Evolutionary conservation across 2,888 invertebrate genomes (phyloP), one percentile per base, ranked within the genome.

Genomic region (Lampropteryx suffumata): DNA sequence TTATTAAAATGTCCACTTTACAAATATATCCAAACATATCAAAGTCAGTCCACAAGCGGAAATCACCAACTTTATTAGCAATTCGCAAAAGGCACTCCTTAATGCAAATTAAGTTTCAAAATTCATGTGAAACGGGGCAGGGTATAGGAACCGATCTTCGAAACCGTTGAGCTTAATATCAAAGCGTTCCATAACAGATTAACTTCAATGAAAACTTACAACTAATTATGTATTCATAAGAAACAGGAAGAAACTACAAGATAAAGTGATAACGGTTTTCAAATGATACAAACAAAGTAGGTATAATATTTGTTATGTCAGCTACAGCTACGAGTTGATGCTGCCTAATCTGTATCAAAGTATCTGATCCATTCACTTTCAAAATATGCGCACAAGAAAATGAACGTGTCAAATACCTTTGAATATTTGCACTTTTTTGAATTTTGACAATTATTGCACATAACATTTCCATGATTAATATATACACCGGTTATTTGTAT

Each of bases 71-170:
- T 68, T 62, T 55, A 61, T 63, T 62, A 72, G 73, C 70, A 67
- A 70, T 71, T 73, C 69, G 73, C 78, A 71, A 79, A 85, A 87
- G 87, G 85, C 86, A 86, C 87, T 85, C 79, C 79, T 71, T 66
- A 59, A 77, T 73, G 58, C 61, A 58, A 61, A 56, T 56, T 45
- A 57, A 64, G 57, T 26, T 51, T 50, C 47, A 37, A 54, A 50
- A 36, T 50, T 56, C 47, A 57, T 46, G 47, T 51, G 36, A 51
- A 57, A 59, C 57, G 55, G 59, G 59, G 37, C 47, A 54, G 51
- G 57, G 57, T 17, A 47, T 52, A 54, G 51, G 59, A 65, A 67
- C 66, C 58, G 61, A 65, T 44, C 47, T 45, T 61, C 52, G 49
- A 57, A 64, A 69, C 59, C 48, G 70, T 73, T 69, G 74, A 75